Evolutionary conservation across 1,140 invertebrate genomes (phyloP).

Genomic region (Odontomachus brunneus): DNA sequence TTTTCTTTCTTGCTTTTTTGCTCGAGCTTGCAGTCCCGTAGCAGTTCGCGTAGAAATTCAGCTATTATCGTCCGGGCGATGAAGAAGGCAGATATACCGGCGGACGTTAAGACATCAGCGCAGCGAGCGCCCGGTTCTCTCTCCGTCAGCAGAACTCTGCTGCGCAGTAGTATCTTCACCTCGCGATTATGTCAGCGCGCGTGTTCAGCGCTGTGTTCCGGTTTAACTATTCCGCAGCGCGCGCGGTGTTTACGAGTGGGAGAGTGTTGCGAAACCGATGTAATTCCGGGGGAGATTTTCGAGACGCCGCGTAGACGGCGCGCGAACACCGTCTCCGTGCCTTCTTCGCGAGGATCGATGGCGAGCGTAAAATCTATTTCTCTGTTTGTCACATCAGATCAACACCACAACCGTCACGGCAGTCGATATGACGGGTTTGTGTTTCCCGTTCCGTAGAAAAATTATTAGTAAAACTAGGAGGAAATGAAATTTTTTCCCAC

Average conservation of each 20-base stretch:
- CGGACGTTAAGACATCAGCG: background rate
- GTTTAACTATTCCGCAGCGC: constrained; percentile 1
- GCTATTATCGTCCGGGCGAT: constrained; percentile 22
- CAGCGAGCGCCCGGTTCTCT: background rate
- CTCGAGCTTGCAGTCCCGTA: too few species aligned
- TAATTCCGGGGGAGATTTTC: too few species aligned
- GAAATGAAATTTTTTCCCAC: too few species aligned
- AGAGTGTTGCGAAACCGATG: background rate
- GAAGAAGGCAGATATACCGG: background rate
- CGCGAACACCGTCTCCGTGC: background rate
- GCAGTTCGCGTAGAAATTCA: background rate
- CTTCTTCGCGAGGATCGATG: too few species aligned
- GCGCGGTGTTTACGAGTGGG: too few species aligned
- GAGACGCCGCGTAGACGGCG: too few species aligned
- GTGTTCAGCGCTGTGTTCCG: background rate
- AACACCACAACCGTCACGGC: too few species aligned
- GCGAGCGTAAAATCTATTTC: too few species aligned
- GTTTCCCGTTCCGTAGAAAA: too few species aligned
- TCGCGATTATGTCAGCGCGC: background rate
- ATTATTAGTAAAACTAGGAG: too few species aligned
- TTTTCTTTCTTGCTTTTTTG: background rate
- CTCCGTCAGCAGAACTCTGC: constrained; percentile 15
- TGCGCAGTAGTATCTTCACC: constrained; percentile 32
- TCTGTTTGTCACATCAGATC: too few species aligned
- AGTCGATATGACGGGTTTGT: too few species aligned